Conservation (phyloP, 1,140 invertebrate species). For the Drosophila albomicans region DNA sequence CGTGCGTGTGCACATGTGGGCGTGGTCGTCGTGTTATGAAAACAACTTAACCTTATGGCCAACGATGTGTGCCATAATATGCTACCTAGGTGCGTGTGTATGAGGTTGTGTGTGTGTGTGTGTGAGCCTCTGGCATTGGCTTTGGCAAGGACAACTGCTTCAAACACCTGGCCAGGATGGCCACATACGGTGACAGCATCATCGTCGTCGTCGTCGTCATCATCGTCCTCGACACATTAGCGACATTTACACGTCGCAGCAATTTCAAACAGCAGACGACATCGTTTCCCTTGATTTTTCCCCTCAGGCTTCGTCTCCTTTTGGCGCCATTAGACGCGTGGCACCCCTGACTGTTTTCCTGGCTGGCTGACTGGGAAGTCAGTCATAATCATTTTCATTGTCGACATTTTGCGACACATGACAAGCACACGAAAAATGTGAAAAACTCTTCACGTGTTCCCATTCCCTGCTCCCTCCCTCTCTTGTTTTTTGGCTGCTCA, state of each 20-base stretch:
- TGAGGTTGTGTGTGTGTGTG: not conserved
- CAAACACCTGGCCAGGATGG: constrained; percentile 69
- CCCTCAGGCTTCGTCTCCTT: not conserved
- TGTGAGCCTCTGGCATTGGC: constrained; percentile 71
- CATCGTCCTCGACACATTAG: constrained; percentile 68
- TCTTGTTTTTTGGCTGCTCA: not conserved
- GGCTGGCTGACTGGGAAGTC: constrained; percentile 48
- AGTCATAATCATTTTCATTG: constrained; percentile 81
- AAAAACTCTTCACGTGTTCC: constrained; percentile 27
- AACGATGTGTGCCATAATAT: constrained; percentile 78
- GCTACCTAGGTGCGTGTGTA: constrained; percentile 14
- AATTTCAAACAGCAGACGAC: constrained; percentile 80
- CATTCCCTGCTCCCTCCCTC: not conserved
- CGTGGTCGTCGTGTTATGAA: constrained; percentile 57
- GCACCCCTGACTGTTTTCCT: constrained; percentile 25
- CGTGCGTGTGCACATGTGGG: not conserved
- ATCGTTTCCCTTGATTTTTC: constrained; percentile 44
- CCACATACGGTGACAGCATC: constrained; percentile 33
- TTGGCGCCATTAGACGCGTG: constrained; percentile 8
- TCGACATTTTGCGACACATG: constrained; percentile 79
- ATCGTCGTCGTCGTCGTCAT: constrained; percentile 35
- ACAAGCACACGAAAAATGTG: constrained; percentile 54
- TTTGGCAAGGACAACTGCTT: constrained; percentile 69
- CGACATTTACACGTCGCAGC: constrained; percentile 82
- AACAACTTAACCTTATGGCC: constrained; percentile 82